Evolutionary conservation across 2,888 invertebrate genomes (phyloP).

Genomic region (Leucoptera coffeella): DNA sequence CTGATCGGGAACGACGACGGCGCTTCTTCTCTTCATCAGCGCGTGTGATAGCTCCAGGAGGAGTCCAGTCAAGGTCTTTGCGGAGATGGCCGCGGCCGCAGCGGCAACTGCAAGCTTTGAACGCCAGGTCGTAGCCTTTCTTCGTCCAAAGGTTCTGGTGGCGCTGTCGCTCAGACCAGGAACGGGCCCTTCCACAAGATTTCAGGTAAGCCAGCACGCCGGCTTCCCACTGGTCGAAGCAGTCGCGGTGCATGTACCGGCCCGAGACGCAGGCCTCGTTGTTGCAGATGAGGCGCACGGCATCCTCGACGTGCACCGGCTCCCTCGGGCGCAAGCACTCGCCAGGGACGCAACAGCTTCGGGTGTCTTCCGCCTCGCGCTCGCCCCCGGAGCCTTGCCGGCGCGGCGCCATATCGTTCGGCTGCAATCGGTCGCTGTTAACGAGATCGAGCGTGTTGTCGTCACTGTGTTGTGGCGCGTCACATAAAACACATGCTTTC

Average conservation of each 20-base stretch:
- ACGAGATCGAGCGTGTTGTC: conserved; percentile 38
- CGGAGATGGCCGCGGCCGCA: conserved; percentile 90
- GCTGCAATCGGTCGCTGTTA: conserved; percentile 9
- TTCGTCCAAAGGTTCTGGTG: conserved; percentile 96
- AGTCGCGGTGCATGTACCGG: conserved; percentile 92
- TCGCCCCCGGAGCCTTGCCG: conserved; percentile 45
- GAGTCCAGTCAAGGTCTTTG: conserved; percentile 90
- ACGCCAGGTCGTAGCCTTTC: conserved; percentile 94
- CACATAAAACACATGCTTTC: conserved; percentile 54
- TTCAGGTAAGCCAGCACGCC: conserved; percentile 83
- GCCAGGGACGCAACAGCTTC: conserved; percentile 78
- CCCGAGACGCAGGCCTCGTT: conserved; percentile 87
- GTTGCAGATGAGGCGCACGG: conserved; percentile 88
- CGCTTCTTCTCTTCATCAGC: conserved; percentile 41
- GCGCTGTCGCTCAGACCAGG: conserved; percentile 92
- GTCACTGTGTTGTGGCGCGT: conserved; percentile 32
- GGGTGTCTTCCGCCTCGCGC: conserved; percentile 41
- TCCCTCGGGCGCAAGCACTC: conserved; percentile 75
- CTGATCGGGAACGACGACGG: conserved; percentile 29
- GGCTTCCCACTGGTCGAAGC: conserved; percentile 93
- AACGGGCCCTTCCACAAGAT: conserved; percentile 84
- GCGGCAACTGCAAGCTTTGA: conserved; percentile 90
- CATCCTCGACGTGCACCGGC: conserved; percentile 59
- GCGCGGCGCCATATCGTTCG: conserved; percentile 40
- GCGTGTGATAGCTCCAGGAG: conserved; percentile 58